Conservation (phyloP, 2,113 vertebrate genomes). For the Aplodontia rufa region DNA sequence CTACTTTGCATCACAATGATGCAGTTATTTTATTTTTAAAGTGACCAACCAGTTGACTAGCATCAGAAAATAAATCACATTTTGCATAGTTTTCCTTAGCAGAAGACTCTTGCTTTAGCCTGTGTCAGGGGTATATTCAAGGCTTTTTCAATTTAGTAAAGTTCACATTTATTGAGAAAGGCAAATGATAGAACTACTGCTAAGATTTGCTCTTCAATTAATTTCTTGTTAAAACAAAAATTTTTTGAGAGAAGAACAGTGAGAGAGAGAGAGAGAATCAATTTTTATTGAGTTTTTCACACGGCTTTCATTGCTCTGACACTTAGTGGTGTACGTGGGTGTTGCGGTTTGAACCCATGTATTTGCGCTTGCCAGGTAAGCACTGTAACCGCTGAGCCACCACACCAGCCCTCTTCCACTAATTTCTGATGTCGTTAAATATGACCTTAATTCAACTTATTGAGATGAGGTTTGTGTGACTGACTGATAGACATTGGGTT, state of each 20-base stretch:
- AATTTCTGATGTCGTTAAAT: neutral
- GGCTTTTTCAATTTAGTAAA: neutral
- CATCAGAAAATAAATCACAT: neutral
- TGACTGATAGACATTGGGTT: neutral
- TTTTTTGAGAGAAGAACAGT: too few species aligned
- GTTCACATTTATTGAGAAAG: neutral
- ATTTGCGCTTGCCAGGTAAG: too few species aligned
- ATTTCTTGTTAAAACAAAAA: too few species aligned
- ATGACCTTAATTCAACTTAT: conserved; percentile 3
- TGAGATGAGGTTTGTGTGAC: neutral
- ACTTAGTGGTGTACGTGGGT: too few species aligned
- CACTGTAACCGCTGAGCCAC: too few species aligned
- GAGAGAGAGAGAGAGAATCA: too few species aligned
- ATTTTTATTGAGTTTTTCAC: too few species aligned
- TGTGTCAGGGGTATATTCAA: neutral
- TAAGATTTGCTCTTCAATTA: neutral
- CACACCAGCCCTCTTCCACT: conserved; percentile 24
- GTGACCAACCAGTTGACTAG: neutral
- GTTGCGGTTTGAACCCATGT: too few species aligned
- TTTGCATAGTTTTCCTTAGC: neutral
- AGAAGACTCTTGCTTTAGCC: neutral
- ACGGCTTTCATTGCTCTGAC: too few species aligned
- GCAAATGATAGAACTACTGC: neutral
- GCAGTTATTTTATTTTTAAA: neutral
- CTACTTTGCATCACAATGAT: neutral